Evolutionary conservation across 2,888 invertebrate species (phyloP).

Genomic region (Drosophila rubida): DNA sequence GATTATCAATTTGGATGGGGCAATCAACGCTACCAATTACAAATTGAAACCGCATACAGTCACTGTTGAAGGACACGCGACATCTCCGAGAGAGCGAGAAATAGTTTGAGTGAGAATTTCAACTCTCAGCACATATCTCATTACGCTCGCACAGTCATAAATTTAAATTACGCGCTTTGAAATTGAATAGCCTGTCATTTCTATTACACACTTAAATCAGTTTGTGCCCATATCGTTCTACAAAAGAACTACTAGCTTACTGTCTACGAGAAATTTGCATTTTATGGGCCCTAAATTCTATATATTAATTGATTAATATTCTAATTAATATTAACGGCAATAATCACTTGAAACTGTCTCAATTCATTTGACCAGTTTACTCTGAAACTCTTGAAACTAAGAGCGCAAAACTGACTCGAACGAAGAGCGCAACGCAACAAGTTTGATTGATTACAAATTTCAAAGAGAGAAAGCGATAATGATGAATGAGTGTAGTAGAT

Average conservation of each 20-base stretch:
- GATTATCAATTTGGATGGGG: not conserved
- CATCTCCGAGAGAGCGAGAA: not conserved
- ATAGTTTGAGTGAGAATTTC: not conserved
- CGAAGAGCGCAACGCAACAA: not conserved
- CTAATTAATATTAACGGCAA: not conserved
- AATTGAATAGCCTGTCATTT: slow-evolving; percentile 58
- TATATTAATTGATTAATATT: not conserved
- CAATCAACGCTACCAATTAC: not conserved
- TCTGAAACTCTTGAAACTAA: no score
- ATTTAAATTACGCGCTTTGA: slow-evolving; percentile 43
- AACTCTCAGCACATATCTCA: slow-evolving; percentile 1
- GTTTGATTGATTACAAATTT: slow-evolving; percentile 20
- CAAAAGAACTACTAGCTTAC: not conserved
- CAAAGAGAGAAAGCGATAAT: slow-evolving; percentile 13
- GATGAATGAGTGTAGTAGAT: not conserved
- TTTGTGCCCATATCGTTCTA: slow-evolving; percentile 7
- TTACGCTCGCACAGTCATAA: slow-evolving; percentile 23
- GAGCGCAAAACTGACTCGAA: no score
- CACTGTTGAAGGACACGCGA: not conserved
- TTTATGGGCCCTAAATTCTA: not conserved
- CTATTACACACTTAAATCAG: slow-evolving; percentile 37
- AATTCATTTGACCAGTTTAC: not conserved
- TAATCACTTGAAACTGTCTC: not conserved
- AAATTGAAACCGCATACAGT: not conserved
- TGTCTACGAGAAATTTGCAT: not conserved